A percentile compares a stretch with the other conserved stretches of the same genome.
Evolutionary conservation across 2,113 vertebrate species (phyloP).

Genomic region (Leptobrachium leishanense): DNA sequence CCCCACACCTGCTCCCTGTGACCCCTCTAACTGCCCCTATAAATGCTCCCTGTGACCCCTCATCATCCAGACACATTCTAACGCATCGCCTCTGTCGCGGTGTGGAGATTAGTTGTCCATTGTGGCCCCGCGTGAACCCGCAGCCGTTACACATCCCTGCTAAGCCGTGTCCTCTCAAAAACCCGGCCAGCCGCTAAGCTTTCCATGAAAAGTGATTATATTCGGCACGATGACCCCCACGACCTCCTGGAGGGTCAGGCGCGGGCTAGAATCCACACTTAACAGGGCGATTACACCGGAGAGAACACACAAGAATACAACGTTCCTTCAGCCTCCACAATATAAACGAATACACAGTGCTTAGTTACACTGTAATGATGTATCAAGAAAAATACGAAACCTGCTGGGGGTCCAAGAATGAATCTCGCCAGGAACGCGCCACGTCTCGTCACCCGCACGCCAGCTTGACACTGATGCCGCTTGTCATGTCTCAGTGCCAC

Average conservation of each 20-base stretch:
- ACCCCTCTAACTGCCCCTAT: no score
- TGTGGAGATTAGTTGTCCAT: background rate
- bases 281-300: no score
- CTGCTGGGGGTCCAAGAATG: no score
- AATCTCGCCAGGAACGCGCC: background rate
- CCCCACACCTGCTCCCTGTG: background rate
- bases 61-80: background rate
- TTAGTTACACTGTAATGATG: no score
- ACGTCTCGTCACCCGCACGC: background rate
- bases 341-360: no score
- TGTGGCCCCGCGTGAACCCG: conserved; percentile 18
- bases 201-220: conserved; percentile 47
- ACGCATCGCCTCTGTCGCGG: background rate
- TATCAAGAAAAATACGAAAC: no score
- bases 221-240: conserved; percentile 8
- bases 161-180: conserved; percentile 28
- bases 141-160: background rate
- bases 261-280: conserved; percentile 8
- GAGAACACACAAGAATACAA: no score
- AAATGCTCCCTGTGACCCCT: no score
- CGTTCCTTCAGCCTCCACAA: no score
- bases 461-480: conserved; percentile 13
- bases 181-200: conserved; percentile 29
- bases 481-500: conserved; percentile 19
- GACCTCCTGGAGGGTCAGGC: conserved; percentile 9